Percentiles rank a stretch among this genome's conserved stretches.
These are phyloP conservation scores for Adela reaumurella DNA, from an alignment of 2,888 invertebrate species.

Conservation along the genomic window DNA sequence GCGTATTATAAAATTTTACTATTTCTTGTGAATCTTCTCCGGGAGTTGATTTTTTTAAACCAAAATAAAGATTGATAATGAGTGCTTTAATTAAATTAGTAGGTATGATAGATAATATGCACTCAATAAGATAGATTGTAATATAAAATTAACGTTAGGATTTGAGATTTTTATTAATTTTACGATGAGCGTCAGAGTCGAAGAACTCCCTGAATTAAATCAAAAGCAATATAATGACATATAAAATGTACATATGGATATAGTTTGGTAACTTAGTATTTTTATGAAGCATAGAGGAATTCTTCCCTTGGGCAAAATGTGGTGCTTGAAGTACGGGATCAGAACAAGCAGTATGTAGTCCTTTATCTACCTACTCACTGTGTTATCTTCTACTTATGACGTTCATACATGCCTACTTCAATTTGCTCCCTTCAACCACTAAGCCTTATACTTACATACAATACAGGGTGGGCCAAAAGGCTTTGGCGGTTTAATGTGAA, in stretches of 20 bases:
- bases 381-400: no score
- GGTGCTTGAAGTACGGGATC: neutral
- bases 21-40: constrained; percentile 22
- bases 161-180: constrained; percentile 49
- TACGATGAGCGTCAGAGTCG: constrained; percentile 37
- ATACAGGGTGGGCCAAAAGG: no score
- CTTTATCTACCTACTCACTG: no score
- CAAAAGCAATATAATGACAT: constrained; percentile 56
- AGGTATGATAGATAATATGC: constrained; percentile 37
- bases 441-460: no score
- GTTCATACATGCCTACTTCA: no score
- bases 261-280: constrained; percentile 54
- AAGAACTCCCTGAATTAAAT: constrained; percentile 49
- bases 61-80: constrained; percentile 41
- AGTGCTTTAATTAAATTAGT: constrained; percentile 49
- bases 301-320: neutral
- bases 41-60: constrained; percentile 40
- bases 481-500: no score
- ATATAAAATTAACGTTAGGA: constrained; percentile 36
- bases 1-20: constrained; percentile 24
- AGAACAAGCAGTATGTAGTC: neutral
- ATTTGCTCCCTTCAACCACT: no score
- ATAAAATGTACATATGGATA: constrained; percentile 50
- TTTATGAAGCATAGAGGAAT: constrained; percentile 27
- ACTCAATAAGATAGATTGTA: constrained; percentile 39